Evolutionary conservation across 2,797 vertebrate genomes (phyloP), one percentile per base, ranked within the genome.

Genomic region (Pipistrellus pygmaeus): DNA sequence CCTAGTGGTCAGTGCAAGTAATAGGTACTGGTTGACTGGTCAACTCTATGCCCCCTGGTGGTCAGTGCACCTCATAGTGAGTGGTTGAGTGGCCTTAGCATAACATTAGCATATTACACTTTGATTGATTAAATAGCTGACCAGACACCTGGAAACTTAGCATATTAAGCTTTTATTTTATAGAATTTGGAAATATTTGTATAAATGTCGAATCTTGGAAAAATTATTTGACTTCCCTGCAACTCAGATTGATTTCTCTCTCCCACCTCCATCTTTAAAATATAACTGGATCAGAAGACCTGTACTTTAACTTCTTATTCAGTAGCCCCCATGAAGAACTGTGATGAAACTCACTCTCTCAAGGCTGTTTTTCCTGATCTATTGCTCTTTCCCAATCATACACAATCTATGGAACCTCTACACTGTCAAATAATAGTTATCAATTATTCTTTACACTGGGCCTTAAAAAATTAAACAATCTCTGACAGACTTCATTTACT

Each of bases 261-360:
- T 55, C 53, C 53, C 20, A 7, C 35, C 20, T 6, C 35, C 18
- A 25, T 68, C 8, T 84, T 87, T 88, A 68, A 86, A 73, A 81
- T 94, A 30, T 95, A 64, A 72, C 64, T 80, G 46, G 9, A 53
- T 64, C 69, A 71, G 25, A 92, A 88, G 38, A 92, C 30, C 38
- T 38, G 4, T 88, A 57, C 35, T 76, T 82, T 72, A 89, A 44
- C n/a, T 55, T 32, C 32, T 81, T 53, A 41, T 64, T 66, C 27
- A 20, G 48, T 38, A 93, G 66, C 25, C 7, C 27, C 15, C 90
- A 41, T 83, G 93, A 75, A 71, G 83, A 93, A 41, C 30, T 46
- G 15, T 78, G 48, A 44, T 64, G 68, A 92, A 72, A 90, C 82
- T 66, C 57, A n/a, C 38, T 89, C 35, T 14, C 38, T 38, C 13